Percentiles rank a stretch among this genome's conserved stretches.
Conservation (phyloP, 2,888 invertebrate species). For the Hypsopygia costalis region DNA sequence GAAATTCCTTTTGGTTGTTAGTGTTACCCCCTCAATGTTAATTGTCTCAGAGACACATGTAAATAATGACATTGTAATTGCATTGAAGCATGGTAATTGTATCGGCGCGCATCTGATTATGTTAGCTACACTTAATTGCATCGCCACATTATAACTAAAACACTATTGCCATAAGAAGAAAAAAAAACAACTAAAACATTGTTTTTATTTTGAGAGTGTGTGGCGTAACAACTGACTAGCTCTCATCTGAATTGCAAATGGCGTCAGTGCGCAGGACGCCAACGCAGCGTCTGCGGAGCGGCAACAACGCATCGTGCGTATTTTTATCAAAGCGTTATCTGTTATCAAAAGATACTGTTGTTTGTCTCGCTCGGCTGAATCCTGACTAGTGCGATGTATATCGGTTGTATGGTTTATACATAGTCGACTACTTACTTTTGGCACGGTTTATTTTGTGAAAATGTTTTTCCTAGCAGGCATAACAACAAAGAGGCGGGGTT, state of each 20-base stretch:
- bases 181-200: conserved; percentile 52
- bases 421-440: conserved; percentile 14
- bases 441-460: conserved; percentile 17
- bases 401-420: neutral
- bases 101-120: conserved; percentile 33
- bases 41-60: too few species aligned
- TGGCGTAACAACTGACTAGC: conserved; percentile 49
- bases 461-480: conserved; percentile 18
- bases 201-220: conserved; percentile 70
- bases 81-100: conserved; percentile 15
- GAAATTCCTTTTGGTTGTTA: too few species aligned
- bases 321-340: conserved; percentile 58
- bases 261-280: conserved; percentile 46
- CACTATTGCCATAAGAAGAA: too few species aligned
- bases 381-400: conserved; percentile 7
- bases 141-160: conserved; percentile 36
- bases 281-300: conserved; percentile 50
- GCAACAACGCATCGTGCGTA: conserved; percentile 56
- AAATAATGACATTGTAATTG: too few species aligned
- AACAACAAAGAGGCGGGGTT: conserved; percentile 28
- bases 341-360: conserved; percentile 37
- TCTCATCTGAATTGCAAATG: conserved; percentile 69
- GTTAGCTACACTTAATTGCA: conserved; percentile 34
- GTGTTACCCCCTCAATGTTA: too few species aligned
- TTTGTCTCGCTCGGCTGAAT: conserved; percentile 23